A percentile compares a stretch with the other conserved stretches of the same genome.
These are phyloP conservation scores for Calcarius lapponicus DNA, from an alignment of 2,797 vertebrate genomes.

Conservation along the genomic window DNA sequence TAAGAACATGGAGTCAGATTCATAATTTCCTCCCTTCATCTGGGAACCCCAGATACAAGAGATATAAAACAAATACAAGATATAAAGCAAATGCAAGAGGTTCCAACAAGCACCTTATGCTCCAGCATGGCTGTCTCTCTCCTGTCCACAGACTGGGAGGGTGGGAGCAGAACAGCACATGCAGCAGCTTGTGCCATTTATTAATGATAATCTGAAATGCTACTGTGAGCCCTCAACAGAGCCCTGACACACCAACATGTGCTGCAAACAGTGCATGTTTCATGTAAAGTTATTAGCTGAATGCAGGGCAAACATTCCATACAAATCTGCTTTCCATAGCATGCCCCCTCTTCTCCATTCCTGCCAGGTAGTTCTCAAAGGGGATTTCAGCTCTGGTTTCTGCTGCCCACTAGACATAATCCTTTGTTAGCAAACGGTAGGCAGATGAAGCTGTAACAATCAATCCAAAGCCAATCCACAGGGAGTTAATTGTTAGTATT, in stretches of 20 bases:
- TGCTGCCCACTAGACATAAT: not conserved
- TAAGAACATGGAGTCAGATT: too few relatives aligned
- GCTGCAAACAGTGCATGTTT: not conserved
- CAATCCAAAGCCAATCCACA: not conserved
- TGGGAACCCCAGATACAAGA: too few relatives aligned
- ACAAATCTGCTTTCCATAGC: not conserved
- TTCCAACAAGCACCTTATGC: not conserved
- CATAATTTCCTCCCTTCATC: too few relatives aligned
- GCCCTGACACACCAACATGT: not conserved
- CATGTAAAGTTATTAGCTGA: not conserved
- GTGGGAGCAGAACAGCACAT: not conserved
- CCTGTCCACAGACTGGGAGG: not conserved
- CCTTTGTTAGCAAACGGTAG: not conserved
- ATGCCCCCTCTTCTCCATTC: not conserved
- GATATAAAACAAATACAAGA: not conserved
- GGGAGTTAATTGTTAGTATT: not conserved
- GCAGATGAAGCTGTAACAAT: not conserved
- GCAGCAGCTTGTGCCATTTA: not conserved
- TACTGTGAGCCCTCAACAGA: not conserved
- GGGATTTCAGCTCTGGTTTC: not conserved
- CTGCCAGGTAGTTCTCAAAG: not conserved
- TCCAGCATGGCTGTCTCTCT: not conserved
- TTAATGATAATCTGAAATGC: not conserved
- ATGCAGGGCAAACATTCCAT: not conserved
- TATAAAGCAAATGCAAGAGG: not conserved